Conservation (phyloP, 2,797 vertebrate species). For the Lemur catta region DNA sequence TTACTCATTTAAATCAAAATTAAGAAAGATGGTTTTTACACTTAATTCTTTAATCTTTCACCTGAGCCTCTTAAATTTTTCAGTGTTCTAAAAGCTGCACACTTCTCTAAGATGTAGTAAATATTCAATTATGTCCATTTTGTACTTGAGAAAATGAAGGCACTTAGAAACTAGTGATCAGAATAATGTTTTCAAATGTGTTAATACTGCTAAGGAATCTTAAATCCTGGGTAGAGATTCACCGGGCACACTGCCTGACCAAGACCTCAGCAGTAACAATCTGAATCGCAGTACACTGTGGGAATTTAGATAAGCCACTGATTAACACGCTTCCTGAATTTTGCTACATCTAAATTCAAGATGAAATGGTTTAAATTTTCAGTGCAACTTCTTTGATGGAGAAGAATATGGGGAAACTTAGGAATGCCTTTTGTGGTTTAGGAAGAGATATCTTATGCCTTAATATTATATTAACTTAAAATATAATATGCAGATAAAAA, state of each 20-base stretch:
- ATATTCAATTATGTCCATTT: slow-evolving; percentile 75
- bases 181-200: slow-evolving; percentile 70
- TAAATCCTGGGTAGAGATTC: slow-evolving; percentile 34
- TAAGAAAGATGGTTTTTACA: slow-evolving; percentile 64
- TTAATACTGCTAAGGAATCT: slow-evolving; percentile 64
- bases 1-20: slow-evolving; percentile 69
- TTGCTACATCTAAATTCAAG: neutral
- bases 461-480: neutral
- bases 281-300: neutral
- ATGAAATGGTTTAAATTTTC: neutral
- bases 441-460: neutral
- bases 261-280: slow-evolving; percentile 32
- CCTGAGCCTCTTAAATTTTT: slow-evolving; percentile 63
- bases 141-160: slow-evolving; percentile 72
- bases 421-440: neutral
- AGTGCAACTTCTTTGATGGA: neutral
- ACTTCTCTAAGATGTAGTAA: slow-evolving; percentile 62
- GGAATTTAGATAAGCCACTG: neutral
- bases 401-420: neutral
- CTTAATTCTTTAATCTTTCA: slow-evolving; percentile 73
- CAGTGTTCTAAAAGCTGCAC: slow-evolving; percentile 49
- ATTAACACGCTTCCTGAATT: neutral
- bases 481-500: neutral
- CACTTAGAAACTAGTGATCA: slow-evolving; percentile 56
- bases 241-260: slow-evolving; percentile 20